Percentiles rank a stretch among this genome's conserved stretches.
Conservation (phyloP, 2,888 invertebrate species). For the Helobdella robusta region DNA sequence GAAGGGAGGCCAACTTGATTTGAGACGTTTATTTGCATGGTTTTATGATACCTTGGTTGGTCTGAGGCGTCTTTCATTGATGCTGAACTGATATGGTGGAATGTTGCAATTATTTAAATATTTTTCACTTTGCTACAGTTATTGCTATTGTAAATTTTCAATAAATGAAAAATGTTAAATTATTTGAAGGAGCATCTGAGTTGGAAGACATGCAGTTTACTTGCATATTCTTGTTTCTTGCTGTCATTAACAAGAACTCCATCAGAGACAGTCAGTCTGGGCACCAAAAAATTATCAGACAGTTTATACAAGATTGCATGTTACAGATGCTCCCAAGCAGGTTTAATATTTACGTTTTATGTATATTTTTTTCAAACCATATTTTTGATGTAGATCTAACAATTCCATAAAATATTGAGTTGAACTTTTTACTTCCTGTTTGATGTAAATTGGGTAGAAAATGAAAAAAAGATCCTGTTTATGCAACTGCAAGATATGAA, state of each 20-base stretch:
- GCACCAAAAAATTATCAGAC: slow-evolving; percentile 50
- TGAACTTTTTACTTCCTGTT: too few relatives aligned
- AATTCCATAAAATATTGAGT: neutral
- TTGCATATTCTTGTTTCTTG: slow-evolving; percentile 44
- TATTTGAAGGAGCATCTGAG: slow-evolving; percentile 42
- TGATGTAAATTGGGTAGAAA: too few relatives aligned
- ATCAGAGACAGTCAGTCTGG: slow-evolving; percentile 46
- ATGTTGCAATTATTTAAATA: neutral
- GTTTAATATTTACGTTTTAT: slow-evolving; percentile 37
- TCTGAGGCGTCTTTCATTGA: neutral
- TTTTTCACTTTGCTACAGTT: neutral
- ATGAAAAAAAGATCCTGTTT: too few relatives aligned
- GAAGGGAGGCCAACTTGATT: too few relatives aligned
- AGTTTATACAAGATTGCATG: slow-evolving; percentile 54
- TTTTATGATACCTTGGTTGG: neutral
- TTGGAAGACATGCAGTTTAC: slow-evolving; percentile 45
- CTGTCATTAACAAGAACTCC: slow-evolving; percentile 39
- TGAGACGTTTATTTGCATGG: neutral
- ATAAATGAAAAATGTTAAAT: neutral
- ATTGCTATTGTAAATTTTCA: neutral
- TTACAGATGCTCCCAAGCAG: slow-evolving; percentile 50
- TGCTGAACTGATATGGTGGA: too few relatives aligned
- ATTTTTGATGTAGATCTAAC: neutral
- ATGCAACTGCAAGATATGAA: too few relatives aligned
- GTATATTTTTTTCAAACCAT: neutral